A percentile compares a stretch with the other conserved stretches of the same genome.
Conservation (phyloP, 2,113 vertebrate genomes). For the Forbesichthys papilliferus region DNA sequence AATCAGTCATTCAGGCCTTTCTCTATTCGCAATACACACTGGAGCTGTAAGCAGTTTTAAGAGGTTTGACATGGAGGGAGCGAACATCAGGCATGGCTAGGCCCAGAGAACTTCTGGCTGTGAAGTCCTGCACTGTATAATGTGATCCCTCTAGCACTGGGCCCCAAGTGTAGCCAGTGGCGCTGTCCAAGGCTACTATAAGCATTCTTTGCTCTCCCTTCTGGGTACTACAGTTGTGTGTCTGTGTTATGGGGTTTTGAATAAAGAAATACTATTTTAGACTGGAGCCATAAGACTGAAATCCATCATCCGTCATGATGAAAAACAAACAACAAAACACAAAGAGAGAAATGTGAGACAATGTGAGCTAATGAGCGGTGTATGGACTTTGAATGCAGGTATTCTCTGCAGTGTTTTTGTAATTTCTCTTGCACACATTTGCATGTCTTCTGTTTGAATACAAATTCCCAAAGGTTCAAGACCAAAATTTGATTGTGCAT, state of each 20-base stretch:
- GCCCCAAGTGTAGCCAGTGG: no score
- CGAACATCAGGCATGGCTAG: no score
- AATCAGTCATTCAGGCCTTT: no score
- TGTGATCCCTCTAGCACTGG: no score
- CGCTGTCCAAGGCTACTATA: no score
- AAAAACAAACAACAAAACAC: background rate
- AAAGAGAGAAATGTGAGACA: conserved; percentile 10
- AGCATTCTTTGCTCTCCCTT: no score
- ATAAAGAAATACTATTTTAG: conserved; percentile 25
- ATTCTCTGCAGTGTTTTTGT: conserved; percentile 5
- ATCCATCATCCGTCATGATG: background rate
- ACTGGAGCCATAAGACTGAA: no score
- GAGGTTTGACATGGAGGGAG: no score
- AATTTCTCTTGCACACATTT: conserved; percentile 9
- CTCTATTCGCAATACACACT: no score
- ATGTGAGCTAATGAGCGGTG: background rate
- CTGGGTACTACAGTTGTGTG: background rate
- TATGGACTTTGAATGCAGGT: background rate
- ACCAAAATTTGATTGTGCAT: conserved; percentile 3
- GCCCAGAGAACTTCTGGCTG: no score
- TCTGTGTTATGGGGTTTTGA: conserved; percentile 50
- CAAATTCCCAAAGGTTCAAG: conserved; percentile 6
- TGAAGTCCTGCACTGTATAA: no score
- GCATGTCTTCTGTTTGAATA: conserved; percentile 4
- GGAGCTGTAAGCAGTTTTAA: no score